phyloP scores from a whole-genome alignment of 2,888 invertebrate genomes.

The Caenorhabditis imperialis region DNA sequence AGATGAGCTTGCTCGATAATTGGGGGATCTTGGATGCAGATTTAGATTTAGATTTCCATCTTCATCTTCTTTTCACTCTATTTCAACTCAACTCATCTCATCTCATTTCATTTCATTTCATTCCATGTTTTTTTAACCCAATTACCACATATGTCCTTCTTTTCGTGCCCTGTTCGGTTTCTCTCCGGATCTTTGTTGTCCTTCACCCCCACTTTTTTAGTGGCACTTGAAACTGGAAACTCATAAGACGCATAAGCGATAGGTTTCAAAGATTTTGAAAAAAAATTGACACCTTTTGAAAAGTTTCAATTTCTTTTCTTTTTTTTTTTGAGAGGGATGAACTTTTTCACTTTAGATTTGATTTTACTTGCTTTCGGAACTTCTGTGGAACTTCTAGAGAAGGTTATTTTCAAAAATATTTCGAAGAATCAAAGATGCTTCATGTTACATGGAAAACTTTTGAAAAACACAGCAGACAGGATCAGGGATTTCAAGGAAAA shows the following conservation, averaged over 20 bases:
- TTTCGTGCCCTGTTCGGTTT: slow-evolving; percentile 25
- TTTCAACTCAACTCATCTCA: slow-evolving; percentile 7
- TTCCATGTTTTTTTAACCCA: slow-evolving; percentile 25
- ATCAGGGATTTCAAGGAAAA: slow-evolving; percentile 29
- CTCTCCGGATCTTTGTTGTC: too few species aligned
- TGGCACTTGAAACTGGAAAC: not conserved
- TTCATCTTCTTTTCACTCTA: not conserved
- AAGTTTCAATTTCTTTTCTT: not conserved
- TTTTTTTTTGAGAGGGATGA: too few species aligned
- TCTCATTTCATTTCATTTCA: slow-evolving; percentile 16
- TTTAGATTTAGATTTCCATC: not conserved
- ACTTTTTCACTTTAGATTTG: slow-evolving; percentile 1
- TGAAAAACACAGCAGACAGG: slow-evolving; percentile 20
- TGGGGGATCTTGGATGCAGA: too few species aligned
- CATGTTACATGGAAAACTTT: not conserved
- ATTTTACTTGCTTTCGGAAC: too few species aligned
- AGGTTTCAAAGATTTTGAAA: slow-evolving; percentile 2
- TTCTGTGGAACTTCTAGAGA: too few species aligned
- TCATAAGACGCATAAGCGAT: too few species aligned
- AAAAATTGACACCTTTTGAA: not conserved
- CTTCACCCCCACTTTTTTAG: too few species aligned
- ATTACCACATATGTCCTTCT: slow-evolving; percentile 32
- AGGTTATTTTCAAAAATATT: not conserved
- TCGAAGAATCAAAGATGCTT: not conserved
- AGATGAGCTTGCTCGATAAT: too few species aligned